Evolutionary conservation across 2,888 invertebrate species (phyloP).

Genomic region (Schizaphis graminum): DNA sequence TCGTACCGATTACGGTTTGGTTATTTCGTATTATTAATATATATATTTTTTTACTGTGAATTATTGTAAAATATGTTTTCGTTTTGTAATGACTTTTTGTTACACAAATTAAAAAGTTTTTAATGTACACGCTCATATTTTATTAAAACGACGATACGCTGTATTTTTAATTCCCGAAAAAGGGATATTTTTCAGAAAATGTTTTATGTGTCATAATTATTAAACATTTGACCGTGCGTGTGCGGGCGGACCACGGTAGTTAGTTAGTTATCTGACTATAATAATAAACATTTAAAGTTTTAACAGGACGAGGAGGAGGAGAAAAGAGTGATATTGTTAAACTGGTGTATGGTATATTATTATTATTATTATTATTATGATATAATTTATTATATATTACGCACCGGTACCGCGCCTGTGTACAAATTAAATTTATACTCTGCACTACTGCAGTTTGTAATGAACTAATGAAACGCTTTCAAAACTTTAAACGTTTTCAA

Average conservation of each 20-base stretch:
- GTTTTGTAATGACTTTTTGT: conserved; percentile 1
- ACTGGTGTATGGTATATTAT: neutral
- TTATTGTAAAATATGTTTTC: neutral
- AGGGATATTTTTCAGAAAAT: neutral
- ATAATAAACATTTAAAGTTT: conserved; percentile 17
- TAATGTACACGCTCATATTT: neutral
- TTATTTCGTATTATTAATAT: neutral
- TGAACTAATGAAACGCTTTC: neutral
- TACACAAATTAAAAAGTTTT: conserved; percentile 7
- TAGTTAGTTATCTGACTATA: neutral
- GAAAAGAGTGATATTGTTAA: neutral
- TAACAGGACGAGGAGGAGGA: neutral
- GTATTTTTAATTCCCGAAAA: conserved; percentile 1
- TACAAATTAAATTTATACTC: conserved; percentile 4
- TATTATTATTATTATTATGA: neutral
- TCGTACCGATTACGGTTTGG: neutral
- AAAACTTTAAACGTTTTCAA: neutral
- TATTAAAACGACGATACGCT: neutral
- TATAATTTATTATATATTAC: neutral
- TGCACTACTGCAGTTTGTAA: conserved; percentile 2
- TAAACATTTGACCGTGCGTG: neutral
- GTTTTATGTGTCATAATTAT: conserved; percentile 1
- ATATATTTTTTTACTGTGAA: neutral
- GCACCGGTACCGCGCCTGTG: neutral
- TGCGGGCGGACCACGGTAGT: neutral